phyloP scores from a whole-genome alignment of 1,140 invertebrate species.

The Neodiprion pinetum region DNA sequence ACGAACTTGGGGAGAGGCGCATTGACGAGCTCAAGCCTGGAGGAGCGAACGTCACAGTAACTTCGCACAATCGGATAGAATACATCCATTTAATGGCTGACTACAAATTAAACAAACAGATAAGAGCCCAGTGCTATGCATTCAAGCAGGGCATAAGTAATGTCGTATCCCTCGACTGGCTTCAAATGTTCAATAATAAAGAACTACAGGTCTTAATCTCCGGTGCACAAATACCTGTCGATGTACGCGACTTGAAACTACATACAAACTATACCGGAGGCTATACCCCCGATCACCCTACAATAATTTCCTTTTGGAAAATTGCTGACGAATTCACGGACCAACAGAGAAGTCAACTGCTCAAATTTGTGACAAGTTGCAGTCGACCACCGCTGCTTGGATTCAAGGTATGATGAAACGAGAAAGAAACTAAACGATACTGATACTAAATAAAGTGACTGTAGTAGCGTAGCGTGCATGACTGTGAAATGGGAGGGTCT shows the following conservation, averaged over 20 bases:
- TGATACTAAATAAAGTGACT: background rate
- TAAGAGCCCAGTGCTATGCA: conserved; percentile 83
- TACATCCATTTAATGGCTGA: conserved; percentile 97
- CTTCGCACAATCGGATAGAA: conserved; percentile 90
- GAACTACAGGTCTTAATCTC: conserved; percentile 95
- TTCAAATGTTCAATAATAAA: conserved; percentile 93
- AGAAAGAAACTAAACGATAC: background rate
- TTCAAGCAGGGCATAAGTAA: conserved; percentile 88
- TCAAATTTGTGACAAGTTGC: conserved; percentile 98
- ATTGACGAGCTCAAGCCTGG: conserved; percentile 90
- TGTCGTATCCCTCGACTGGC: conserved; percentile 89
- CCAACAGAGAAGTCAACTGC: conserved; percentile 81
- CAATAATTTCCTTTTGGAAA: conserved; percentile 83
- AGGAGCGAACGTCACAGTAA: conserved; percentile 89
- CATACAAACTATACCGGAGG: conserved; percentile 89
- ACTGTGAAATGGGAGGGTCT: no score
- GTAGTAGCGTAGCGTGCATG: background rate
- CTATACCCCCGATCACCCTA: conserved; percentile 80
- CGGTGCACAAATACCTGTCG: conserved; percentile 90
- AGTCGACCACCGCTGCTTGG: conserved; percentile 96
- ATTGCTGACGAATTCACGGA: conserved; percentile 86
- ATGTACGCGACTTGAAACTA: conserved; percentile 85
- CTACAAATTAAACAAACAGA: conserved; percentile 94
- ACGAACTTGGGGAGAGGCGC: conserved; percentile 89
- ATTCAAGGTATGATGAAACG: conserved; percentile 77